A percentile compares a stretch with the other conserved stretches of the same genome.
Conservation (phyloP, 2,888 invertebrate genomes). For the Gymnosoma rotundatum region DNA sequence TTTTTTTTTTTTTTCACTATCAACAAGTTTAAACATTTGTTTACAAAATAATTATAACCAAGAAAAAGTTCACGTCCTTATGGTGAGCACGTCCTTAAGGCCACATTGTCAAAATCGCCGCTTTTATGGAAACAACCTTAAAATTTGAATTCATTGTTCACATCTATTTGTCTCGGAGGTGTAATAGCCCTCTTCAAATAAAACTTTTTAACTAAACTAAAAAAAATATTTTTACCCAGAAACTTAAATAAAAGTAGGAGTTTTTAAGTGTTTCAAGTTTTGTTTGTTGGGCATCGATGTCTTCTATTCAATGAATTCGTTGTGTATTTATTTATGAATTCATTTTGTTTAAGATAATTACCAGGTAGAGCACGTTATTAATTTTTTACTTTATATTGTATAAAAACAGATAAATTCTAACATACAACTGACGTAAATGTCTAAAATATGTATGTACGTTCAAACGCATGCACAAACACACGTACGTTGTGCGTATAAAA, state of each 20-base stretch:
- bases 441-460: constrained; percentile 19
- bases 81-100: too few species aligned
- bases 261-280: neutral
- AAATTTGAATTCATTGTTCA: too few species aligned
- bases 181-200: too few species aligned
- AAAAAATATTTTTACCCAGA: too few species aligned
- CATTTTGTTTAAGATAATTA: constrained; percentile 45
- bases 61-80: too few species aligned
- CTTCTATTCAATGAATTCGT: constrained; percentile 8
- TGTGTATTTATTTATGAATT: constrained; percentile 12
- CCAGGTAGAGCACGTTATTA: constrained; percentile 50
- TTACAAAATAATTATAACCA: too few species aligned
- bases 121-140: too few species aligned
- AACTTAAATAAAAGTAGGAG: neutral
- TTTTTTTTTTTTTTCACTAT: too few species aligned
- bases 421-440: constrained; percentile 54
- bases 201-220: too few species aligned
- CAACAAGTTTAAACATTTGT: too few species aligned
- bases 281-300: constrained; percentile 11
- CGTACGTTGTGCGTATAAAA: constrained; percentile 12
- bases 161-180: too few species aligned
- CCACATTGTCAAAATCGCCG: too few species aligned
- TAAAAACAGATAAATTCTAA: constrained; percentile 56
- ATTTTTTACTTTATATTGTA: neutral
- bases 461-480: neutral